Evolutionary conservation across 1,140 invertebrate genomes (phyloP).

Genomic region (Copidosoma floridanum): DNA sequence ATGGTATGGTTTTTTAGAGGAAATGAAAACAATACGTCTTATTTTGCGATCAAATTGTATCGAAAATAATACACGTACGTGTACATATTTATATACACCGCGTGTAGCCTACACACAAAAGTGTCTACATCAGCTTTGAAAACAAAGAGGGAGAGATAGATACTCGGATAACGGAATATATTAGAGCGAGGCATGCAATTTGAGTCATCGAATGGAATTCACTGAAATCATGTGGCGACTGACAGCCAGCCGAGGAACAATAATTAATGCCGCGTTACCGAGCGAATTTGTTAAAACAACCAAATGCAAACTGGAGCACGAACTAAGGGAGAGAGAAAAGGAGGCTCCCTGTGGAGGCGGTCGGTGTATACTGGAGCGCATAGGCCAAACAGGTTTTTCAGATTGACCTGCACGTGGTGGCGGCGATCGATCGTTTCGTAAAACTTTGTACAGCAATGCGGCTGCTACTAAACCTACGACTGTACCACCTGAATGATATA

Average conservation of each 20-base stretch:
- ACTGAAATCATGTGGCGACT: slow-evolving; percentile 2
- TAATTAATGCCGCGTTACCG: slow-evolving; percentile 13
- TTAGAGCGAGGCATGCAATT: background rate
- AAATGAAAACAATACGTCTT: too few species aligned
- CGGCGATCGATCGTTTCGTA: slow-evolving; percentile 41
- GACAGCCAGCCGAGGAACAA: background rate
- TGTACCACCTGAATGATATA: too few species aligned
- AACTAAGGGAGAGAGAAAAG: slow-evolving; percentile 29
- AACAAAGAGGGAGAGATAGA: too few species aligned
- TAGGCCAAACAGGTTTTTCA: slow-evolving; percentile 43
- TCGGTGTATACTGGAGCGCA: slow-evolving; percentile 40
- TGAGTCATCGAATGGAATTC: slow-evolving; percentile 19
- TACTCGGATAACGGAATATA: too few species aligned
- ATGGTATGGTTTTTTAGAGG: too few species aligned
- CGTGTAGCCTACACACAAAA: too few species aligned
- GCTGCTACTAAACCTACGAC: too few species aligned
- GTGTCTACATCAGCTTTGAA: too few species aligned
- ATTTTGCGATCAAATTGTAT: too few species aligned
- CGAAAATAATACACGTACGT: too few species aligned
- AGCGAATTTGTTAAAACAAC: slow-evolving; percentile 7
- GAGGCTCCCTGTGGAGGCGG: slow-evolving; percentile 44
- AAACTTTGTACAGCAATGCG: slow-evolving; percentile 14
- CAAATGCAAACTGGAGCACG: slow-evolving; percentile 7
- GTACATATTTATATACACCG: background rate
- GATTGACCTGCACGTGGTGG: slow-evolving; percentile 42